These are phyloP conservation scores for Drosophila eugracilis DNA, from an alignment of 1,140 invertebrate species.

Conservation along the genomic window DNA sequence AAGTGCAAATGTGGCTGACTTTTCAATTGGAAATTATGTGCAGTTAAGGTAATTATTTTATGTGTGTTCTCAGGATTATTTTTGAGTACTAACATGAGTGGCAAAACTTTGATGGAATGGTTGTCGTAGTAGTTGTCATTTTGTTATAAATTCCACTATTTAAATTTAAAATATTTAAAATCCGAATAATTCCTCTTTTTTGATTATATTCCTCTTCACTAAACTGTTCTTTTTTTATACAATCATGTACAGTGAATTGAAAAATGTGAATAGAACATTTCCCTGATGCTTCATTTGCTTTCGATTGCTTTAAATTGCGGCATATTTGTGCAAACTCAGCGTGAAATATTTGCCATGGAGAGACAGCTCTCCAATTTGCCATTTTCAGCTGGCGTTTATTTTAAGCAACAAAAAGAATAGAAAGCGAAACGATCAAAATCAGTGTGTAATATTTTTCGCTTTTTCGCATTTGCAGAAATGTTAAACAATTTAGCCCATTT, in stretches of 20 bases:
- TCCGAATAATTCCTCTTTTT: no score
- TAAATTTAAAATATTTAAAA: no score
- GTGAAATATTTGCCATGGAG: conserved; percentile 44
- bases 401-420: conserved; percentile 38
- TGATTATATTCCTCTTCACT: background rate
- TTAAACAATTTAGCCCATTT: conserved; percentile 35
- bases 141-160: no score
- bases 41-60: conserved; percentile 13
- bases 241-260: background rate
- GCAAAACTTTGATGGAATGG: background rate
- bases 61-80: background rate
- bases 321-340: conserved; percentile 44
- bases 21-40: conserved; percentile 13
- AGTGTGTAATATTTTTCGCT: conserved; percentile 65
- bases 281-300: conserved; percentile 43
- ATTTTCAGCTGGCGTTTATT: conserved; percentile 38
- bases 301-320: conserved; percentile 13
- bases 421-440: conserved; percentile 59
- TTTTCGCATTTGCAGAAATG: conserved; percentile 48
- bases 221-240: background rate
- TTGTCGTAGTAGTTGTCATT: no score
- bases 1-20: conserved; percentile 10
- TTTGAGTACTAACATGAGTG: background rate
- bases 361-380: conserved; percentile 26
- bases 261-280: conserved; percentile 10